phyloP scores from a whole-genome alignment of 2,888 invertebrate species.

The Agonopterix arenella region DNA sequence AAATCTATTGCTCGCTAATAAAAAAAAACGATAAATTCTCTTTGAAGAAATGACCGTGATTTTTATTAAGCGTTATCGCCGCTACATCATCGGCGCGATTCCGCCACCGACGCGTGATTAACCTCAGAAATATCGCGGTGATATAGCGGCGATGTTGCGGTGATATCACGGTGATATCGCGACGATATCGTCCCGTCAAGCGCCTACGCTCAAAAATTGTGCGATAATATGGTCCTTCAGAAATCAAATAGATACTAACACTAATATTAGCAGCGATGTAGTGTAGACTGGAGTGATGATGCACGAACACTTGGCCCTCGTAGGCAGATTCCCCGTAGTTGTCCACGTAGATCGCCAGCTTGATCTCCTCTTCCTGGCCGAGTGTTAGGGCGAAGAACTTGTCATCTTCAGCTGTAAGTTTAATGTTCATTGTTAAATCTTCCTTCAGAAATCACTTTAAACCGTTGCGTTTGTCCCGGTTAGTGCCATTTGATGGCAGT shows the following conservation, averaged over 20 bases:
- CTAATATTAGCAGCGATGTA: slow-evolving; percentile 85
- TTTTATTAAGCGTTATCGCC: too few relatives aligned
- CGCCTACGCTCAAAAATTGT: too few relatives aligned
- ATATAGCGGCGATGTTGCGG: too few relatives aligned
- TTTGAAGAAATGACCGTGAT: too few relatives aligned
- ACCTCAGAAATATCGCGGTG: too few relatives aligned
- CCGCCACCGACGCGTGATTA: too few relatives aligned
- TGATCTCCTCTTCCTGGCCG: slow-evolving; percentile 86
- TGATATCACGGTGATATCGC: too few relatives aligned
- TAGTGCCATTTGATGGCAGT: background rate
- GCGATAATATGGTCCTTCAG: background rate
- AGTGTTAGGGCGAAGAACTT: slow-evolving; percentile 74
- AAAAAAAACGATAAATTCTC: too few relatives aligned
- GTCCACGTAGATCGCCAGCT: slow-evolving; percentile 83
- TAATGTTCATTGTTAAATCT: background rate
- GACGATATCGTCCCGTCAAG: background rate
- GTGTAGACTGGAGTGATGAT: slow-evolving; percentile 86
- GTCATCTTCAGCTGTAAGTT: slow-evolving; percentile 50
- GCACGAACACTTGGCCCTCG: slow-evolving; percentile 88
- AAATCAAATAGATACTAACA: slow-evolving; percentile 52
- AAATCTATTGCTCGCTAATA: too few relatives aligned
- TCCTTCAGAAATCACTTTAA: too few relatives aligned
- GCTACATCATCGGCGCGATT: too few relatives aligned
- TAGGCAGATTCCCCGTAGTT: slow-evolving; percentile 94
- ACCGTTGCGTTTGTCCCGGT: background rate